A percentile compares a stretch with the other conserved stretches of the same genome.
Conservation (phyloP, 2,113 vertebrate genomes). For the Sigmodon hispidus region DNA sequence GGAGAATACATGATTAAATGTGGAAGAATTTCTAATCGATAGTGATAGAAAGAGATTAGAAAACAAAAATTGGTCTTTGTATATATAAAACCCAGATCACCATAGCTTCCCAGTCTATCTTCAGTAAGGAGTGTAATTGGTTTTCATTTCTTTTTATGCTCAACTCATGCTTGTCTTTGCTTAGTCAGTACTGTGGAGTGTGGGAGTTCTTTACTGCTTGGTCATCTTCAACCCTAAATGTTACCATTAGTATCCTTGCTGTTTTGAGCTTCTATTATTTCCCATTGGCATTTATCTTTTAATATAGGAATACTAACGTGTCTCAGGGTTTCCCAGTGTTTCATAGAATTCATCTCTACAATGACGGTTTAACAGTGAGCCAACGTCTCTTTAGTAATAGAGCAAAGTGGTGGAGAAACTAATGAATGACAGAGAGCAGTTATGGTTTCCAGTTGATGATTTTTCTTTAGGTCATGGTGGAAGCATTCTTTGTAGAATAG, state of each 20-base stretch:
- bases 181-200: not conserved
- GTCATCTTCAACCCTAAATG: not conserved
- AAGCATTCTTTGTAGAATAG: not conserved
- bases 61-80: too few relatives aligned
- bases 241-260: not conserved
- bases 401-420: not conserved
- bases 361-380: not conserved
- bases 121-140: not conserved
- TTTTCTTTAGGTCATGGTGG: not conserved
- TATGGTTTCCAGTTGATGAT: not conserved
- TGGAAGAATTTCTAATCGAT: not conserved
- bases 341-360: not conserved
- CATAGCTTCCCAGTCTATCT: not conserved
- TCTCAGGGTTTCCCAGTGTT: not conserved
- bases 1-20: not conserved
- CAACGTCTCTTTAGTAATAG: not conserved
- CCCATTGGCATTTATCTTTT: not conserved
- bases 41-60: not conserved
- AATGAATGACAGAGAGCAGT: not conserved
- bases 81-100: not conserved
- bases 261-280: not conserved
- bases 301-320: not conserved
- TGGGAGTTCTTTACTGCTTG: not conserved
- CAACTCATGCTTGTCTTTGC: not conserved
- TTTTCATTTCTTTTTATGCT: not conserved